Evolutionary conservation across 2,888 invertebrate genomes (phyloP).

Genomic region (Tinea semifulvella): DNA sequence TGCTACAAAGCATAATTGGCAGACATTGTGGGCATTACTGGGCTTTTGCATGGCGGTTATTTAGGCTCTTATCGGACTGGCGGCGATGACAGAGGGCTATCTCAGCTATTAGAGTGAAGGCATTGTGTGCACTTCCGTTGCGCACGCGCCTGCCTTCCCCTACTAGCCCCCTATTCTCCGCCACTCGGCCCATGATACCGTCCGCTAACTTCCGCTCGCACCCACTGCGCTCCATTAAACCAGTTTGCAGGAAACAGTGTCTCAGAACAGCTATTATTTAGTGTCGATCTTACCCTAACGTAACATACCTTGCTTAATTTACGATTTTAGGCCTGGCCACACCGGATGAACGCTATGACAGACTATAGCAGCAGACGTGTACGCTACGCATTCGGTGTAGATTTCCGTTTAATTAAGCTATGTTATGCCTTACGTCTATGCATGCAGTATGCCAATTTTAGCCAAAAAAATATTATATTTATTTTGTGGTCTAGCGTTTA

Average conservation of each 20-base stretch:
- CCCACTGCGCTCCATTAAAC: conserved; percentile 19
- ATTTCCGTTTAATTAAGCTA: no score
- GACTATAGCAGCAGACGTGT: no score
- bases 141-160: conserved; percentile 18
- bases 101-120: conserved; percentile 17
- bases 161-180: conserved; percentile 18
- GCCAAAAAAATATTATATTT: no score
- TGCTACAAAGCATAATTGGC: conserved; percentile 14
- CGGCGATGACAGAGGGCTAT: conserved; percentile 18
- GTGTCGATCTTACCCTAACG: conserved; percentile 9
- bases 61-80: conserved; percentile 15
- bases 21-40: conserved; percentile 20
- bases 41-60: conserved; percentile 18
- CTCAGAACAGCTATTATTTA: conserved; percentile 44
- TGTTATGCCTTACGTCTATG: no score
- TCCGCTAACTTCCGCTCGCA: conserved; percentile 13
- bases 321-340: no score
- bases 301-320: no score
- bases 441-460: no score
- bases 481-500: no score
- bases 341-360: no score
- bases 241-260: conserved; percentile 48
- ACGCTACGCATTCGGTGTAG: no score
- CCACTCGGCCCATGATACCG: conserved; percentile 15
- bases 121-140: conserved; percentile 18